Conservation (phyloP, 2,888 invertebrate genomes). For the Anoplius nigerrimus region DNA sequence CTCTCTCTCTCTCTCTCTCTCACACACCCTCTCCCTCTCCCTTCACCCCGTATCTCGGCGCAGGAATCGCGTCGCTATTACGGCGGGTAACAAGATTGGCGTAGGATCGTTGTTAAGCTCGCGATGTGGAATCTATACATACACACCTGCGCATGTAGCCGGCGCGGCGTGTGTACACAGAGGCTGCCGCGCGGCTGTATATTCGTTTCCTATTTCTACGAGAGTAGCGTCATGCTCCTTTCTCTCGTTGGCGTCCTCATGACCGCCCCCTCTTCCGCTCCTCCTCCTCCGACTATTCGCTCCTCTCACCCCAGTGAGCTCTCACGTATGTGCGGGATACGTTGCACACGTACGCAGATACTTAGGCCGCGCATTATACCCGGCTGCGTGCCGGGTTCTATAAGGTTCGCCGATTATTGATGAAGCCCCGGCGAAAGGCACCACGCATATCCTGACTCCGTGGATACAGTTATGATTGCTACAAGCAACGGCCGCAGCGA, state of each 20-base stretch:
- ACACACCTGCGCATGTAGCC: neutral
- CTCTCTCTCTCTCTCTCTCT: too few relatives aligned
- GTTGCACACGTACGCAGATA: slow-evolving; percentile 33
- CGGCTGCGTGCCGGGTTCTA: slow-evolving; percentile 44
- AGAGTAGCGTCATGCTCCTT: slow-evolving; percentile 3
- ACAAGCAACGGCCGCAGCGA: slow-evolving; percentile 39
- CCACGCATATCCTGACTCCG: slow-evolving; percentile 44
- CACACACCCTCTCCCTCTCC: neutral
- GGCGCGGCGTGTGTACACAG: too few relatives aligned
- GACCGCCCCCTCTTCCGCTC: slow-evolving; percentile 9
- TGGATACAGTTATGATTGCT: slow-evolving; percentile 66
- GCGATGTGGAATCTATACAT: slow-evolving; percentile 18
- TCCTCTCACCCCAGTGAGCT: slow-evolving; percentile 4
- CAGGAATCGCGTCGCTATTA: slow-evolving; percentile 20
- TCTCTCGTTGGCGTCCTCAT: neutral
- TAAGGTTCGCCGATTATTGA: slow-evolving; percentile 56
- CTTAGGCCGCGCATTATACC: slow-evolving; percentile 42
- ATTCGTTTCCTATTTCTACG: slow-evolving; percentile 41
- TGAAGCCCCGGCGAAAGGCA: slow-evolving; percentile 40
- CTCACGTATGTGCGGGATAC: slow-evolving; percentile 7
- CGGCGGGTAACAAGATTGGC: slow-evolving; percentile 16
- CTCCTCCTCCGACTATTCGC: slow-evolving; percentile 9
- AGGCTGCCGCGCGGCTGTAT: neutral
- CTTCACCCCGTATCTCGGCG: neutral
- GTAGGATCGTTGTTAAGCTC: slow-evolving; percentile 7